Percentiles rank a stretch among this genome's conserved stretches.
phyloP scores from a whole-genome alignment of 2,888 invertebrate genomes.

The Drosophila aldrichi region DNA sequence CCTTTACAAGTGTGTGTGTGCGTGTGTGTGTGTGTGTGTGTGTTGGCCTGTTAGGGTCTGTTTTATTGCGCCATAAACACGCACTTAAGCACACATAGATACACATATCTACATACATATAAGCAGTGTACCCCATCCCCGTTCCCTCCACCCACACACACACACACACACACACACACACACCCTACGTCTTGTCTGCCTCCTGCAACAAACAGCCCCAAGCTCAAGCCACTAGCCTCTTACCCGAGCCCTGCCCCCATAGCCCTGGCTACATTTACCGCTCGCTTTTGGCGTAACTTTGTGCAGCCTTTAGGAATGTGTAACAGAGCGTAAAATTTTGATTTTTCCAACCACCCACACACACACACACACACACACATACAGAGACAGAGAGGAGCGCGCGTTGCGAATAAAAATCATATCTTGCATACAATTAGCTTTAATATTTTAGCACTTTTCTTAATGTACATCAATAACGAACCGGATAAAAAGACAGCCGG shows the following conservation, averaged over 20 bases:
- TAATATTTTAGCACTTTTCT: constrained; percentile 65
- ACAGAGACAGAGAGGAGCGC: neutral
- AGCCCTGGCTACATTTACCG: constrained; percentile 6
- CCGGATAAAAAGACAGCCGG: constrained; percentile 28
- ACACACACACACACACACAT: constrained; percentile 6
- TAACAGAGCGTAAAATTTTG: constrained; percentile 74
- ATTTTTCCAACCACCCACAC: constrained; percentile 63
- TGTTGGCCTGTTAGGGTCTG: constrained; percentile 69
- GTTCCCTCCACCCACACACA: neutral
- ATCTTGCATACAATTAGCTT: constrained; percentile 66
- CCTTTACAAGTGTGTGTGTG: constrained; percentile 7
- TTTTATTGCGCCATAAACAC: constrained; percentile 81
- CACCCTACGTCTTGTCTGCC: neutral
- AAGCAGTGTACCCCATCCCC: constrained; percentile 9
- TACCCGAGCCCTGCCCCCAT: neutral
- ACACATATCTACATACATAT: constrained; percentile 31
- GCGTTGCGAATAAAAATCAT: constrained; percentile 58
- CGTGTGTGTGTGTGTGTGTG: constrained; percentile 9
- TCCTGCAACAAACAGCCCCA: neutral
- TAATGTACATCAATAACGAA: constrained; percentile 64
- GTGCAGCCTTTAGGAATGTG: constrained; percentile 72
- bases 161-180: neutral
- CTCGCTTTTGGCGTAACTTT: constrained; percentile 51
- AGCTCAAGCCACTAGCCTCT: constrained; percentile 10
- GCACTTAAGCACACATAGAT: constrained; percentile 72